These are phyloP conservation scores for Himalopsyche anomala DNA, from an alignment of 2,888 invertebrate species.

Conservation along the genomic window DNA sequence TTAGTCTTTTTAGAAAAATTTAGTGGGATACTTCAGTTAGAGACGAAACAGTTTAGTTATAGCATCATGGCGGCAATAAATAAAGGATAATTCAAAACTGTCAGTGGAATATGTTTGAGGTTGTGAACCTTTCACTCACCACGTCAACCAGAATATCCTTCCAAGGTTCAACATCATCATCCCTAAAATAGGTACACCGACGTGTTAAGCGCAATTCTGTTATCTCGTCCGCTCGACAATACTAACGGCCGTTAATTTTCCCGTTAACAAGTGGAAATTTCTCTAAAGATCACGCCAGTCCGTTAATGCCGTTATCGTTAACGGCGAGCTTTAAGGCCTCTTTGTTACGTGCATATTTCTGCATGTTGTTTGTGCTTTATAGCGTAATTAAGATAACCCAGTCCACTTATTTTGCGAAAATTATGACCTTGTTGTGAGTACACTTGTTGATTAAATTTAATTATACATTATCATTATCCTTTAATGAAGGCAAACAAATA, in stretches of 20 bases:
- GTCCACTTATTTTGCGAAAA: not conserved
- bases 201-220: constrained; percentile 51
- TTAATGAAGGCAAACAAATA: too few species aligned
- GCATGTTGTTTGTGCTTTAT: constrained; percentile 24
- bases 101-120: too few species aligned
- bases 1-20: too few species aligned
- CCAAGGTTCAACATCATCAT: not conserved
- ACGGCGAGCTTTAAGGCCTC: constrained; percentile 47
- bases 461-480: too few species aligned
- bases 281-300: constrained; percentile 37
- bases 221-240: constrained; percentile 61
- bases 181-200: not conserved
- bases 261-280: constrained; percentile 29
- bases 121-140: not conserved
- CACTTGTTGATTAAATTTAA: not conserved
- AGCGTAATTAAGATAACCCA: constrained; percentile 6
- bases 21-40: too few species aligned
- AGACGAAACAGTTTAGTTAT: too few species aligned
- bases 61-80: too few species aligned
- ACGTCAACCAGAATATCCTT: not conserved
- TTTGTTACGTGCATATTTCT: constrained; percentile 25
- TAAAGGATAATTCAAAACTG: too few species aligned
- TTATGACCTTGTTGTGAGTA: not conserved
- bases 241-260: constrained; percentile 52
- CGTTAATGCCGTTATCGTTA: constrained; percentile 53